Evolutionary conservation across 2,113 vertebrate genomes (phyloP).

Genomic region (Hippocampus abdominalis): DNA sequence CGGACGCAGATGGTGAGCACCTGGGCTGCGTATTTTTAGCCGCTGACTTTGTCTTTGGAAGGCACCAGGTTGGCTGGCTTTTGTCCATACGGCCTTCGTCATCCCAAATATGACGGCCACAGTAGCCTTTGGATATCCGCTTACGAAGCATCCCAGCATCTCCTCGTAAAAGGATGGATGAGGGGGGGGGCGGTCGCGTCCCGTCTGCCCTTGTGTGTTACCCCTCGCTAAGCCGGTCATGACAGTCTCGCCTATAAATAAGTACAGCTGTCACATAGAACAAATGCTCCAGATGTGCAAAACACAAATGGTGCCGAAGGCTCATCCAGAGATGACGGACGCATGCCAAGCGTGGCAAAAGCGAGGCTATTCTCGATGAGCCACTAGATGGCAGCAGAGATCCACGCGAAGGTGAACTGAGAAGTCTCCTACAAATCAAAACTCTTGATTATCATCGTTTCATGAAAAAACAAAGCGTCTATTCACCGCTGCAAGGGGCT

Average conservation of each 20-base stretch:
- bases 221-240: constrained; percentile 10
- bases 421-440: constrained; percentile 18
- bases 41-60: background rate
- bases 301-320: constrained; percentile 11
- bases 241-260: constrained; percentile 33
- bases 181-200: background rate
- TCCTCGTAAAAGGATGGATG: background rate
- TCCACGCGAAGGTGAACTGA: constrained; percentile 10
- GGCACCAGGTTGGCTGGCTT: constrained; percentile 3
- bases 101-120: constrained; percentile 28
- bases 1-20: background rate
- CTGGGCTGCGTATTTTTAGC: constrained; percentile 28
- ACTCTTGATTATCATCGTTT: background rate
- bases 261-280: constrained; percentile 19
- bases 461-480: background rate
- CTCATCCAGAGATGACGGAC: constrained; percentile 2
- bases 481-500: constrained; percentile 22
- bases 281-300: constrained; percentile 41
- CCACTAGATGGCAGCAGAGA: constrained; percentile 64
- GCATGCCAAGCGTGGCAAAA: background rate
- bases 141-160: constrained; percentile 1
- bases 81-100: constrained; percentile 18
- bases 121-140: constrained; percentile 34
- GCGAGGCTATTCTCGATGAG: background rate
- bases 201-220: constrained; percentile 10